Evolutionary conservation across 2,113 vertebrate species (phyloP).

Genomic region (Takifugu flavidus): DNA sequence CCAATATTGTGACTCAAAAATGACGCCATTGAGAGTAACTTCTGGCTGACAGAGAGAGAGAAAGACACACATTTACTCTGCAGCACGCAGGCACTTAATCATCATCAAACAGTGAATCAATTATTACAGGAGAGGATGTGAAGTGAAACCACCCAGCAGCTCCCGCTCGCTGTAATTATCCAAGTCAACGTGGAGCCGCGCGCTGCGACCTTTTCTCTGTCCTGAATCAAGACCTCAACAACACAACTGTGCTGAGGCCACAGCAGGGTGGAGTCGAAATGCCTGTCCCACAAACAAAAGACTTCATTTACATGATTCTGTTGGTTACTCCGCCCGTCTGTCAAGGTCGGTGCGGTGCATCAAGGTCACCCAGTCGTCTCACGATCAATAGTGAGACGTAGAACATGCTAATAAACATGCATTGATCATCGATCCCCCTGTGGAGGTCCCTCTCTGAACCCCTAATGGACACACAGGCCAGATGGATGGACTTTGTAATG

Average conservation of each 20-base stretch:
- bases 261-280: too few species aligned
- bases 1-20: slow-evolving; percentile 20
- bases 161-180: background rate
- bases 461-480: slow-evolving; percentile 13
- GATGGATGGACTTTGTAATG: slow-evolving; percentile 29
- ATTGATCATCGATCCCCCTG: slow-evolving; percentile 23
- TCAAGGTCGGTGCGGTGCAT: slow-evolving; percentile 19
- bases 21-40: background rate
- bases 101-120: slow-evolving; percentile 7
- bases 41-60: slow-evolving; percentile 9
- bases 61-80: background rate
- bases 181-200: too few species aligned
- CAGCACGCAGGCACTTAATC: background rate
- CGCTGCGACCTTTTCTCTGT: too few species aligned
- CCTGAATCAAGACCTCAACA: too few species aligned
- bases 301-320: slow-evolving; percentile 1
- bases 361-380: slow-evolving; percentile 24
- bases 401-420: slow-evolving; percentile 15
- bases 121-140: background rate
- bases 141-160: background rate
- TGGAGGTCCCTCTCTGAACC: slow-evolving; percentile 2
- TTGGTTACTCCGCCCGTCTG: background rate
- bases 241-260: too few species aligned
- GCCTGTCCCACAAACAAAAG: background rate
- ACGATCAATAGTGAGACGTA: slow-evolving; percentile 31